Conservation (phyloP, 2,797 vertebrate genomes). For the Bryconaethiops microstoma region DNA sequence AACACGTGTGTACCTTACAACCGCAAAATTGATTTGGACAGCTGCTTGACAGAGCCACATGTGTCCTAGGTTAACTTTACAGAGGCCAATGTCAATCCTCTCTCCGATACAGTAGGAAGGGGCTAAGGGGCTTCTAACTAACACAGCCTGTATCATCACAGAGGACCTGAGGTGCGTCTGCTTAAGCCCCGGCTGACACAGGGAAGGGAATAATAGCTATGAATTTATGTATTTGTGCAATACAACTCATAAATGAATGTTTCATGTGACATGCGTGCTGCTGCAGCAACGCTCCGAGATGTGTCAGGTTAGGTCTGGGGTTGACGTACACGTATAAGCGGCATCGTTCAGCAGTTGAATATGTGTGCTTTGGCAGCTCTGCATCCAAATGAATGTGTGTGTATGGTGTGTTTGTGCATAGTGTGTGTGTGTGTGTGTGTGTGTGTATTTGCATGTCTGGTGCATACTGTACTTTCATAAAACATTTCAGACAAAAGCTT, state of each 20-base stretch:
- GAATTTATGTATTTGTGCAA: slow-evolving; percentile 29
- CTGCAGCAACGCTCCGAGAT: slow-evolving; percentile 8
- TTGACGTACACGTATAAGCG: slow-evolving; percentile 12
- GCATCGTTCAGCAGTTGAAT: slow-evolving; percentile 19
- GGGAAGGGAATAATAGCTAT: slow-evolving; percentile 10
- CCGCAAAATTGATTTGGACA: slow-evolving; percentile 52
- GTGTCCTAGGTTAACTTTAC: slow-evolving; percentile 49
- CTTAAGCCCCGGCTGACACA: slow-evolving; percentile 16
- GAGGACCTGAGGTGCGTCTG: slow-evolving; percentile 1
- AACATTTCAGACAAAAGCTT: not conserved
- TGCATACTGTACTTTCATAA: not conserved
- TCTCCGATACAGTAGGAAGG: slow-evolving; percentile 18
- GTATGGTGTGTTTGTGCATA: not conserved
- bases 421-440: slow-evolving; percentile 2
- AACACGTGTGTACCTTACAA: slow-evolving; percentile 45
- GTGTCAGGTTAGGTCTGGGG: slow-evolving; percentile 18
- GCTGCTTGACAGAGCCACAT: slow-evolving; percentile 48
- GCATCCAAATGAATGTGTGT: slow-evolving; percentile 20
- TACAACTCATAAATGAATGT: slow-evolving; percentile 26
- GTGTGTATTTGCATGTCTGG: not conserved
- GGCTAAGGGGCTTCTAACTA: slow-evolving; percentile 22
- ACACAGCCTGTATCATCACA: slow-evolving; percentile 16
- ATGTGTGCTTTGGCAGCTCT: slow-evolving; percentile 24
- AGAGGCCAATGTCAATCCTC: slow-evolving; percentile 41
- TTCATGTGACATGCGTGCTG: slow-evolving; percentile 8